A percentile compares a stretch with the other conserved stretches of the same genome.
These are phyloP conservation scores for Haemorhous mexicanus DNA, from an alignment of 2,113 vertebrate genomes.

Conservation along the genomic window DNA sequence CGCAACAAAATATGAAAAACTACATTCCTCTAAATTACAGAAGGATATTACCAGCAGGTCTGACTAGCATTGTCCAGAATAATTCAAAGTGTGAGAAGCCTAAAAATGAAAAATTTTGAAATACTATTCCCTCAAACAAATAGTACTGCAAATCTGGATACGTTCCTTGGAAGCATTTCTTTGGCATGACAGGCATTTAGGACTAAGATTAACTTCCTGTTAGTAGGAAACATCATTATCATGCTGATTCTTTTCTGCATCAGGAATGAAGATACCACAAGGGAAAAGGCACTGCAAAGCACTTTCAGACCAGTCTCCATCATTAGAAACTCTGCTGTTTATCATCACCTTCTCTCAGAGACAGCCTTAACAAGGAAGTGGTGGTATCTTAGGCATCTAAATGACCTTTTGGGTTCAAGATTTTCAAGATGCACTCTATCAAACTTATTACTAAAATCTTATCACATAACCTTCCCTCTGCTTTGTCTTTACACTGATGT, in stretches of 20 bases:
- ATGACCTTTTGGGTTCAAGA: not conserved
- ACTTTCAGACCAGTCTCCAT: not conserved
- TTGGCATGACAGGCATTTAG: not conserved
- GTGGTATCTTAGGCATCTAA: not conserved
- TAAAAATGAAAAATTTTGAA: slow-evolving; percentile 7
- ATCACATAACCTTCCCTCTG: not conserved
- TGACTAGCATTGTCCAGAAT: not conserved
- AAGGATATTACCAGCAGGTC: not conserved
- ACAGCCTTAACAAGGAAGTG: not conserved
- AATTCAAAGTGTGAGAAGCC: not conserved
- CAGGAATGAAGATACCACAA: not conserved
- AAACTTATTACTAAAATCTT: slow-evolving; percentile 25
- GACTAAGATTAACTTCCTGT: slow-evolving; percentile 30
- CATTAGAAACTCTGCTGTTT: slow-evolving; percentile 14
- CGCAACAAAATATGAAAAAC: not conserved
- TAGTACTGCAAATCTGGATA: not conserved
- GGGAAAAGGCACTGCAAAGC: not conserved
- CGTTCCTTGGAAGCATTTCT: not conserved
- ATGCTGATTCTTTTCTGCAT: not conserved
- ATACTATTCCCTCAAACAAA: not conserved
- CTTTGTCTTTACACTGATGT: not conserved
- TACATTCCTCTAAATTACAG: not conserved
- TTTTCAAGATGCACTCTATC: not conserved
- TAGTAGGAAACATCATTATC: slow-evolving; percentile 1
- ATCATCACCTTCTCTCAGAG: not conserved